phyloP scores from a whole-genome alignment of 2,797 vertebrate genomes.

The Scolopax rusticola region DNA sequence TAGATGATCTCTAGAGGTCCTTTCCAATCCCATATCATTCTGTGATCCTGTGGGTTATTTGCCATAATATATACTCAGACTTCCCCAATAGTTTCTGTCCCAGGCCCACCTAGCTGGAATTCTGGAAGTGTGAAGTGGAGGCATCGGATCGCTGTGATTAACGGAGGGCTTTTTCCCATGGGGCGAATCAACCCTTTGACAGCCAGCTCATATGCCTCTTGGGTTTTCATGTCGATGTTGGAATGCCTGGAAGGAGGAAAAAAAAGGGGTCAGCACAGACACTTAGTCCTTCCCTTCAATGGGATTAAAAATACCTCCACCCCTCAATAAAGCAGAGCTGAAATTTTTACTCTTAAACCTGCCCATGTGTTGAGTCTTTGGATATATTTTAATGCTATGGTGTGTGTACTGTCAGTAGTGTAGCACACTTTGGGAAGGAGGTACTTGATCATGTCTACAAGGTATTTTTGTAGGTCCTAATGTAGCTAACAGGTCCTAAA shows the following conservation, averaged over 20 bases:
- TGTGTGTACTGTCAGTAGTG: not conserved
- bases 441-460: not conserved
- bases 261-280: not conserved
- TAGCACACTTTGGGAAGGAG: not conserved
- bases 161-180: constrained; percentile 86
- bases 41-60: not conserved
- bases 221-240: constrained; percentile 87
- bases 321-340: not conserved
- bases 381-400: not conserved
- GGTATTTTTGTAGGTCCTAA: not conserved
- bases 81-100: not conserved
- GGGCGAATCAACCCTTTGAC: constrained; percentile 87
- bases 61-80: not conserved
- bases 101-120: constrained; percentile 89
- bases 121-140: constrained; percentile 86
- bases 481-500: not conserved
- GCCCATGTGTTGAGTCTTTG: not conserved
- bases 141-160: constrained; percentile 88
- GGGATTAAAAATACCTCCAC: not conserved
- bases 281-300: not conserved
- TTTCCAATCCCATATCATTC: too few species aligned
- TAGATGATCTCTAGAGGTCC: too few species aligned
- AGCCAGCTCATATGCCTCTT: constrained; percentile 94
- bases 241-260: constrained; percentile 83
- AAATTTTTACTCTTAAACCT: not conserved